A percentile compares a stretch with the other conserved stretches of the same genome.
These are phyloP conservation scores for Drosophila cardini DNA, from an alignment of 1,140 invertebrate species.

Conservation along the genomic window DNA sequence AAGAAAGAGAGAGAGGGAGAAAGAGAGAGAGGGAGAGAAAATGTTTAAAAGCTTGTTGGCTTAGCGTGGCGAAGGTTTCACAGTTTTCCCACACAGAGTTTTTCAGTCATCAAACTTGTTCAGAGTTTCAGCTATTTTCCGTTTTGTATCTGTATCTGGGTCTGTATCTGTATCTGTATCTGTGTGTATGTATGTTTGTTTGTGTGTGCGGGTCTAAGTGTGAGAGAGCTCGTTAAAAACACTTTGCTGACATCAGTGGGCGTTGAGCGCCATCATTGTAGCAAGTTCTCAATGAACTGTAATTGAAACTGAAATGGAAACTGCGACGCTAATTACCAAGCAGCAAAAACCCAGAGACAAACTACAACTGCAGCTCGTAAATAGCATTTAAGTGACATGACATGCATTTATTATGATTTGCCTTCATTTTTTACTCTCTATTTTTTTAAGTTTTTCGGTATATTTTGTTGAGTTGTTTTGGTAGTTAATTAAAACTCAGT, in stretches of 20 bases:
- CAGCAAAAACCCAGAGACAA: conserved; percentile 35
- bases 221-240: conserved; percentile 75
- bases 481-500: conserved; percentile 9
- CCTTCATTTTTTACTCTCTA: conserved; percentile 34
- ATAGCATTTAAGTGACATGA: conserved; percentile 70
- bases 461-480: conserved; percentile 15
- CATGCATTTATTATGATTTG: conserved; percentile 78
- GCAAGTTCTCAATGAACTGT: conserved; percentile 79
- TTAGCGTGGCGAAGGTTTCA: conserved; percentile 52
- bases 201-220: conserved; percentile 31
- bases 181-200: neutral
- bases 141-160: conserved; percentile 24
- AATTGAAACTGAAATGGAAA: conserved; percentile 68
- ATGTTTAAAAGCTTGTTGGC: conserved; percentile 75
- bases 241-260: conserved; percentile 73
- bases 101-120: conserved; percentile 5
- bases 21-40: conserved; percentile 1
- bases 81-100: conserved; percentile 3
- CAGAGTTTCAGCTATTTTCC: conserved; percentile 38
- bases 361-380: conserved; percentile 32
- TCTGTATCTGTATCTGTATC: conserved; percentile 20
- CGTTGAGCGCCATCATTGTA: conserved; percentile 64
- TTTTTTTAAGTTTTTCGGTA: conserved; percentile 18
- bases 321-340: conserved; percentile 77
- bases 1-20: neutral